A percentile compares a stretch with the other conserved stretches of the same genome.
phyloP scores from a whole-genome alignment of 1,140 invertebrate species.

The Listronotus oregonensis region DNA sequence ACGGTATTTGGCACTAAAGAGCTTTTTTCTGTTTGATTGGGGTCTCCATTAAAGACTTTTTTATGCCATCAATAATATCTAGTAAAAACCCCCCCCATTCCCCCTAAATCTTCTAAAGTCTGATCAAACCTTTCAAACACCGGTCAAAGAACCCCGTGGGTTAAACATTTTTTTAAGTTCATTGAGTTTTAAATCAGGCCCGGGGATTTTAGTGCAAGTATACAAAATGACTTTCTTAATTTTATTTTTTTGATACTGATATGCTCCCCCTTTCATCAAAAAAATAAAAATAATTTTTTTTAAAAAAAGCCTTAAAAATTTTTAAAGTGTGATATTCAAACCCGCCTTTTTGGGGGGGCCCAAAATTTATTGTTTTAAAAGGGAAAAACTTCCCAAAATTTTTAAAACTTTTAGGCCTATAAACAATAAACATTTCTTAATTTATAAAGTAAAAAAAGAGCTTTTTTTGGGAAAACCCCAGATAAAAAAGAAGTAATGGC shows the following conservation, averaged over 20 bases:
- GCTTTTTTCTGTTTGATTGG: slow-evolving; percentile 47
- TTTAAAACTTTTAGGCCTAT: no score
- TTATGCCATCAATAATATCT: slow-evolving; percentile 65
- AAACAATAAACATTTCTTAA: no score
- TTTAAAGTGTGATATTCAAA: no score
- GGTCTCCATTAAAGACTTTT: slow-evolving; percentile 56
- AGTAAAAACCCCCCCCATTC: slow-evolving; percentile 65
- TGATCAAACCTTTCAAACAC: slow-evolving; percentile 61
- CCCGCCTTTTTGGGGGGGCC: no score
- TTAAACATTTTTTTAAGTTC: slow-evolving; percentile 63
- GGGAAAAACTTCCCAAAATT: no score
- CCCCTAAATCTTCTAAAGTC: slow-evolving; percentile 60
- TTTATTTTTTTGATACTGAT: slow-evolving; percentile 52
- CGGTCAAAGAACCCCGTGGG: slow-evolving; percentile 60
- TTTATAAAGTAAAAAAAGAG: no score
- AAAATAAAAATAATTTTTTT: slow-evolving; percentile 38
- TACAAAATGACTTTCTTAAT: slow-evolving; percentile 62
- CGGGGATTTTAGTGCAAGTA: slow-evolving; percentile 67
- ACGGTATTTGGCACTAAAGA: slow-evolving; percentile 42
- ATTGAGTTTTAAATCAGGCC: slow-evolving; percentile 68
- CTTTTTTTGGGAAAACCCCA: no score
- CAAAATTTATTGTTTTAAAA: no score
- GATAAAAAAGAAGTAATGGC: no score
- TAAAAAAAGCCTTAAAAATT: no score
- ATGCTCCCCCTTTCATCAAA: slow-evolving; percentile 40